Evolutionary conservation across 92 coral and sea anemone species (phyloP), one percentile per base, ranked within the genome.

Genomic region (Metridium senile): DNA sequence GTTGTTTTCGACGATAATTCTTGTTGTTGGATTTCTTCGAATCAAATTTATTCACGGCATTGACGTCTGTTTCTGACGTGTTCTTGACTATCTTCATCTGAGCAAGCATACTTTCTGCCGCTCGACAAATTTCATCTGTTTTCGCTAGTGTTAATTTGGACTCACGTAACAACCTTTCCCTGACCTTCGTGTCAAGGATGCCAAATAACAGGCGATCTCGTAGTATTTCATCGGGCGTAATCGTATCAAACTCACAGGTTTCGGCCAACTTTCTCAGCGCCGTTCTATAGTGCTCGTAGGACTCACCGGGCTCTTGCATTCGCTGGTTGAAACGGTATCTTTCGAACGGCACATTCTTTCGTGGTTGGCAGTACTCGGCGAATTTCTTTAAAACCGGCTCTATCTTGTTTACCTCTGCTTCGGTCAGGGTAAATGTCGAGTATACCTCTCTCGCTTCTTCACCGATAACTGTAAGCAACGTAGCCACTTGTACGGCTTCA

Each of bases 61-160:
- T 89, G 58, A 35, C 70, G 11, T 70, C 77, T 51, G 75, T 19
- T n/a, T 23, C 78, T 11, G 17, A 34, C 47, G 57, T 57, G 53
- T 68, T 63, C 51, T 54, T 80, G 4, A 88, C 86, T 9, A 78
- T 26, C 30, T 81, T 81, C 71, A 85, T 67, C 53, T 86, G 89
- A n/a, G 78, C 86, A 9, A 45, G 17, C 75, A 51, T 82, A 52
- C 80, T 79, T 52, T 75, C 88, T 2, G 87, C 35, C 1, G 84
- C 84, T 25, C 90, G 66, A 47, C 88, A 75, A 21, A 86, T 83
- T n/a, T n/a, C n/a, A n/a, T n/a, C n/a, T n/a, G n/a, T n/a, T n/a
- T n/a, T n/a, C 0, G 69, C 86, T 11, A 81, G 72, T 23, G 85
- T 73, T 22, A 79, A 10, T 22, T 26, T 11, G n/a, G 76, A 11